Evolutionary conservation across 2,888 invertebrate species (phyloP), one percentile per base, ranked within the genome.

Genomic region (Nebria salina): DNA sequence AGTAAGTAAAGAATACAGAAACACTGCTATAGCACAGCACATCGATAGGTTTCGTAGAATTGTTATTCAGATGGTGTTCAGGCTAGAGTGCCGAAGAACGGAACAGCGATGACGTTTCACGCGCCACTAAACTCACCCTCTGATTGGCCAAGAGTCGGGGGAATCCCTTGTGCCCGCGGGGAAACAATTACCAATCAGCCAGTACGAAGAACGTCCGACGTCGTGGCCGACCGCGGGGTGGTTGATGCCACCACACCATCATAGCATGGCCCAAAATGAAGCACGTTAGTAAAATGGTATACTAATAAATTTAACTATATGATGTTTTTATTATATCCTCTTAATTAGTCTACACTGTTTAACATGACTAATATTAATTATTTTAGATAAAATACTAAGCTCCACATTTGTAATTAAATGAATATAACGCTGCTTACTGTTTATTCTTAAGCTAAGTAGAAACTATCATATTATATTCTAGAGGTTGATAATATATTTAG

Each of bases 61-160:
- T 88, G 88, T 87, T 88, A 88, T 88, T 88, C 88, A 84, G 85
- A 82, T 83, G 86, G 85, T 85, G 88, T 87, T 86, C 85, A 86
- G 75, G 80, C 84, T 83, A 84, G 87, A 87, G 88, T 88, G 88
- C 86, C 87, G 66, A 70, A 70, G 65, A 64, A 42, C 64, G 74
- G 34, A 68, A 76, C 78, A 54, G 8, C 70, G 11, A 70, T 70
- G 80, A 75, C 75, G 87, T 87, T 88, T 88, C 88, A 87, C 87
- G 88, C 88, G 86, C 88, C 87, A 87, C 87, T 88, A 87, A 87
- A 86, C 87, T 85, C 87, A 87, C 87, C 85, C 87, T 86, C 86
- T 88, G 88, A 88, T 88, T 88, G 88, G 88, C 85, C 86, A 86
- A 43, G 65, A 68, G 75, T 64, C 74, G 73, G 72, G 82, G 83